phyloP scores from a whole-genome alignment of 2,888 invertebrate species.

The Eilema sororculum region DNA sequence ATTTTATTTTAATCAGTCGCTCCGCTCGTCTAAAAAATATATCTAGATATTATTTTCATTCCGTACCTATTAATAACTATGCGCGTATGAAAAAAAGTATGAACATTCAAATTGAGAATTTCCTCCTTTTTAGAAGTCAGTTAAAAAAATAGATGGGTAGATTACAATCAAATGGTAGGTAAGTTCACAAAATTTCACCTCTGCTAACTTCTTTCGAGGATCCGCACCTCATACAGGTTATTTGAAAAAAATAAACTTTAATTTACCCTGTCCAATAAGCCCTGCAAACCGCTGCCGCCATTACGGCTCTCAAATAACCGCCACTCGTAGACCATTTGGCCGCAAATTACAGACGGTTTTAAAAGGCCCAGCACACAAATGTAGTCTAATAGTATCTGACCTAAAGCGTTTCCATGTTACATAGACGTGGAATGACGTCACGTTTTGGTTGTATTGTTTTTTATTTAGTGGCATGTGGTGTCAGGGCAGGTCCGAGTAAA shows the following conservation, averaged over 20 bases:
- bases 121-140: too few relatives aligned
- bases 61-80: too few relatives aligned
- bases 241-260: not conserved
- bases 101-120: too few relatives aligned
- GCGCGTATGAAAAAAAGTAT: too few relatives aligned
- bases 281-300: not conserved
- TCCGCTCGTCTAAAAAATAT: too few relatives aligned
- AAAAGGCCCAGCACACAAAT: conserved; percentile 46
- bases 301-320: conserved; percentile 22
- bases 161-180: too few relatives aligned
- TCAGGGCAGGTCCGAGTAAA: not conserved
- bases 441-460: conserved; percentile 18
- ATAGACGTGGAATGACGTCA: conserved; percentile 23
- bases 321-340: conserved; percentile 39
- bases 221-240: not conserved
- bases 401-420: conserved; percentile 37
- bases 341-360: conserved; percentile 46
- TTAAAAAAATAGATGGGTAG: too few relatives aligned
- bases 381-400: conserved; percentile 37
- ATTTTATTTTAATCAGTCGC: too few relatives aligned
- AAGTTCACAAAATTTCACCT: not conserved
- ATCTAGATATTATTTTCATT: too few relatives aligned
- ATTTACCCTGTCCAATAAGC: not conserved
- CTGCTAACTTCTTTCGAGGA: not conserved
- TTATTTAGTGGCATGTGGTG: not conserved